Evolutionary conservation across 2,113 vertebrate species (phyloP), one percentile per base, ranked within the genome.

Genomic region (Platichthys stellatus): DNA sequence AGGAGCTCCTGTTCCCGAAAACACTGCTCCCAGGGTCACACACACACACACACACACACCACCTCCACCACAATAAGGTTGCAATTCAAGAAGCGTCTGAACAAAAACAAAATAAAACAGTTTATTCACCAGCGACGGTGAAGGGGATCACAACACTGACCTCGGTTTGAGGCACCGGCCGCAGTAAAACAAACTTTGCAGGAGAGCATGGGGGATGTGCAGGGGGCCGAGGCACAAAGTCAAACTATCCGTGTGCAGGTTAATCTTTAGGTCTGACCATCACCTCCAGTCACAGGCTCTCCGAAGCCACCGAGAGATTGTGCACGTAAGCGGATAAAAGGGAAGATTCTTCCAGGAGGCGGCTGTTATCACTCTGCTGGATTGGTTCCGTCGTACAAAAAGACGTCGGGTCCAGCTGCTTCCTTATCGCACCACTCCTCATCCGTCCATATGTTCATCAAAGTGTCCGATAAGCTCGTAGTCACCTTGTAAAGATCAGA

Each of bases 1-100:
- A 72, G 85, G 63, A 72, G 71, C 81, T 78, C 40, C 62, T 82
- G 75, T 86, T 54, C 74, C 43, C 56, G 67, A 59, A 81, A 56
- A 60, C 53, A 49, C 31, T 73, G 62, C 63, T 84, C 56, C 56
- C 69, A 23, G 77, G 80, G 78, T 80, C 79, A 78, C 63, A 24
- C 38, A 64, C 35, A 21, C 4, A 64, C 35, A 21, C 4, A 59
- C 24, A 59, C 43, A 68, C 53, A 72, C 45, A 47, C 13, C 14
- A 17, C 14, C 10, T 40, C 45, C 54, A 38, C 68, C 61, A 28
- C 13, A 64, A 81, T 68, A 72, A 73, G 78, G 43, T 10, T 26
- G 70, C 43, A 63, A 74, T 64, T 76, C 68, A 69, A 76, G 59
- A 21, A 28, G 58, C 12, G 20, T 23, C 53, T 61, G 49, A 69